phyloP scores from a whole-genome alignment of 2,113 vertebrate genomes.

The Burhinus bistriatus region DNA sequence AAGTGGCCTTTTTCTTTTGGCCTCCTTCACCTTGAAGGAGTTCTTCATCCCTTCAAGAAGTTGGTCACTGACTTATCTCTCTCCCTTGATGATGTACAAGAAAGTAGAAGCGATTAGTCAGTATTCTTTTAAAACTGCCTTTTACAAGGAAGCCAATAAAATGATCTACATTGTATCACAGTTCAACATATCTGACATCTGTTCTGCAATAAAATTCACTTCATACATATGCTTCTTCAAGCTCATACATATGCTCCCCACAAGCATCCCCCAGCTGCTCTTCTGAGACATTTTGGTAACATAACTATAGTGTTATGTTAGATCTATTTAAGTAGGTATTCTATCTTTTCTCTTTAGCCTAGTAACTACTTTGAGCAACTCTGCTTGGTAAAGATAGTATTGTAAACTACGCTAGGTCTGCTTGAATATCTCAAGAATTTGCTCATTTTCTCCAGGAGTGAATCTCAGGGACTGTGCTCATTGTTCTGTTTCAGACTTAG shows the following conservation, averaged over 20 bases:
- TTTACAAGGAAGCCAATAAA: slow-evolving; percentile 59
- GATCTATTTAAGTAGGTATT: background rate
- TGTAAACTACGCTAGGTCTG: background rate
- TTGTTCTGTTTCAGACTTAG: background rate
- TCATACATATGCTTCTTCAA: slow-evolving; percentile 58
- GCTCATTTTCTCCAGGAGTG: background rate
- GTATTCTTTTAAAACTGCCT: slow-evolving; percentile 47
- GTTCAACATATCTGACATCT: slow-evolving; percentile 66
- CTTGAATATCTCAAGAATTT: background rate
- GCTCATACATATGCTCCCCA: slow-evolving; percentile 49
- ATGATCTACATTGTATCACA: slow-evolving; percentile 57
- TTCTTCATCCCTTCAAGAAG: slow-evolving; percentile 62
- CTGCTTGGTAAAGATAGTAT: background rate
- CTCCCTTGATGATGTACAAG: slow-evolving; percentile 43
- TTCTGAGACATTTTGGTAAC: background rate
- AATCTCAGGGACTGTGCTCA: background rate
- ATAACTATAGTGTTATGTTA: background rate
- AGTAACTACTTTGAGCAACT: background rate
- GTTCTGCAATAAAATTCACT: slow-evolving; percentile 65
- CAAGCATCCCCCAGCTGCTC: slow-evolving; percentile 39
- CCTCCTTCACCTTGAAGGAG: slow-evolving; percentile 37
- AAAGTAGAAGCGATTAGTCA: slow-evolving; percentile 59
- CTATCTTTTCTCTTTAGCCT: background rate
- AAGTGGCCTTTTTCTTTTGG: slow-evolving; percentile 60
- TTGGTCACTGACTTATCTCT: slow-evolving; percentile 59